Percentiles rank a stretch among this genome's conserved stretches.
Evolutionary conservation across 2,888 invertebrate species (phyloP).

Genomic region (Rutpela maculata): DNA sequence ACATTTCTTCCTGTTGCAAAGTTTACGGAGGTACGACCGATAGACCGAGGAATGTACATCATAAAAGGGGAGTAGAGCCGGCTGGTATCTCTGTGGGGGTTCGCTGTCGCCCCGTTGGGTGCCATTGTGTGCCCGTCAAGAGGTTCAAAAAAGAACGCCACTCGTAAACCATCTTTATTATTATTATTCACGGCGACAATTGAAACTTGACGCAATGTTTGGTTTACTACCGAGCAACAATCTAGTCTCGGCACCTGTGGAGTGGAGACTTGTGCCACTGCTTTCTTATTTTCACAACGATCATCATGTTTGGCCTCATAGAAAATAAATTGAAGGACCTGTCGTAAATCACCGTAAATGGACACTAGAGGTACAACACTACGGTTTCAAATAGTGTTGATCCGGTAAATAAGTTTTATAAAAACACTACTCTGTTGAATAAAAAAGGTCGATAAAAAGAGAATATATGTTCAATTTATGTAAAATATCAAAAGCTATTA

Average conservation of each 20-base stretch:
- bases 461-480: too few relatives aligned
- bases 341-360: constrained; percentile 37
- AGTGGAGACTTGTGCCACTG: constrained; percentile 46
- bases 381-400: constrained; percentile 1
- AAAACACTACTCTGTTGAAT: neutral
- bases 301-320: constrained; percentile 27
- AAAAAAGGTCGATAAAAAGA: neutral
- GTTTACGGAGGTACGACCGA: constrained; percentile 36
- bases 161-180: constrained; percentile 74
- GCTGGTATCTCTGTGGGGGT: constrained; percentile 64
- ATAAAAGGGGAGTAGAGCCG: constrained; percentile 37
- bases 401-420: constrained; percentile 8
- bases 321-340: constrained; percentile 30
- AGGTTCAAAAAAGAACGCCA: constrained; percentile 68
- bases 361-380: constrained; percentile 14
- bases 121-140: constrained; percentile 73
- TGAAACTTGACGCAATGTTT: constrained; percentile 69
- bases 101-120: constrained; percentile 70
- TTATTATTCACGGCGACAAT: constrained; percentile 67
- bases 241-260: constrained; percentile 51
- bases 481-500: too few relatives aligned
- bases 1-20: neutral
- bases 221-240: constrained; percentile 59
- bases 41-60: constrained; percentile 41
- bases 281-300: constrained; percentile 37